phyloP scores from a whole-genome alignment of 2,888 invertebrate species.

The Agrochola lychnidis region DNA sequence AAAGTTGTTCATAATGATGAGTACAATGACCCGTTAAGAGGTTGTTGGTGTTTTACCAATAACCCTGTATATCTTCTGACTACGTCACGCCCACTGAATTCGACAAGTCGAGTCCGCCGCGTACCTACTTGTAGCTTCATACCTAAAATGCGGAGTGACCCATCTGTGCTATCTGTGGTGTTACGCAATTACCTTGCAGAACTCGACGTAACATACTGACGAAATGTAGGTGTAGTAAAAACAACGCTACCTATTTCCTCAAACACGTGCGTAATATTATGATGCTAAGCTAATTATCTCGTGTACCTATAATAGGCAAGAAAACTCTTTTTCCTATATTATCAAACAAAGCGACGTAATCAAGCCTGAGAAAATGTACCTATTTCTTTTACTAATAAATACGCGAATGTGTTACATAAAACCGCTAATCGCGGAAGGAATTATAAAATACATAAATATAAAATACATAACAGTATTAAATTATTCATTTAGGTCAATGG shows the following conservation, averaged over 20 bases:
- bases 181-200: too few relatives aligned
- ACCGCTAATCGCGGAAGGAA: conserved; percentile 28
- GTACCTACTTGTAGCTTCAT: too few relatives aligned
- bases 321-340: conserved; percentile 10
- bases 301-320: not conserved
- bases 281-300: not conserved
- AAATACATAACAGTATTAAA: conserved; percentile 9
- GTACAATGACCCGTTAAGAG: too few relatives aligned
- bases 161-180: too few relatives aligned
- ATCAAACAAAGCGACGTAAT: conserved; percentile 17
- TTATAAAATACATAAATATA: conserved; percentile 7
- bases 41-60: too few relatives aligned
- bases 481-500: conserved; percentile 48
- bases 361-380: conserved; percentile 10
- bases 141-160: too few relatives aligned
- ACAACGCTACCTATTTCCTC: not conserved
- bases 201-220: not conserved
- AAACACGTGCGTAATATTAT: not conserved
- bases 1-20: too few relatives aligned
- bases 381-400: not conserved
- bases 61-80: too few relatives aligned
- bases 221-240: not conserved
- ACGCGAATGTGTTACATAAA: conserved; percentile 37
- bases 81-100: too few relatives aligned
- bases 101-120: too few relatives aligned